Percentiles rank a stretch among this genome's conserved stretches.
phyloP scores from a whole-genome alignment of 1,140 invertebrate genomes.

The Coptotermes formosanus region DNA sequence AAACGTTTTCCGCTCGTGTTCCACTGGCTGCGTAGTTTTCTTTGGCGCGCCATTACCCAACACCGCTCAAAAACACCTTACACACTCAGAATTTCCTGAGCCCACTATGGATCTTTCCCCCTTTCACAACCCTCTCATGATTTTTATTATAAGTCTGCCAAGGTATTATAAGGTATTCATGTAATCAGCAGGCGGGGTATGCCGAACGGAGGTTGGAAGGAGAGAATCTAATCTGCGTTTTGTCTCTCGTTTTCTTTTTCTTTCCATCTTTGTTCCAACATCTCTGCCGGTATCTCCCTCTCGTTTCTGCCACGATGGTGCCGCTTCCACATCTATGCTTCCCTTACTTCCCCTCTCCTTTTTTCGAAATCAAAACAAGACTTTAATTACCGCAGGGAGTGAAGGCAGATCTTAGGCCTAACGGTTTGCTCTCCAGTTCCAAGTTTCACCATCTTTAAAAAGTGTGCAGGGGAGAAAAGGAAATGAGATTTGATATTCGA shows the following conservation, averaged over 20 bases:
- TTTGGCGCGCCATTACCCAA: no score
- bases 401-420: neutral
- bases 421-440: neutral
- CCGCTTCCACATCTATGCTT: neutral
- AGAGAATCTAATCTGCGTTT: constrained; percentile 26
- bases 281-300: no score
- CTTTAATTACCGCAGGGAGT: constrained; percentile 25
- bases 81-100: no score
- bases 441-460: neutral
- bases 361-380: constrained; percentile 25
- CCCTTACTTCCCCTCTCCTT: neutral
- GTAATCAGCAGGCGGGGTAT: constrained; percentile 28
- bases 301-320: no score
- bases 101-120: neutral
- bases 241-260: neutral
- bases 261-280: no score
- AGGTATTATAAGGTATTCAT: constrained; percentile 22
- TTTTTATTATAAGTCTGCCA: neutral
- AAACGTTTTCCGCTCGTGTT: no score
- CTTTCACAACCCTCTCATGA: neutral
- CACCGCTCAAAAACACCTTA: no score
- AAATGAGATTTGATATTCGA: constrained; percentile 10
- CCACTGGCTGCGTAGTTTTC: no score
- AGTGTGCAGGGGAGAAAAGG: neutral
- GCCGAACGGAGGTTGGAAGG: neutral